These are phyloP conservation scores for Brachylomia viminalis DNA, from an alignment of 2,888 invertebrate species.

Conservation along the genomic window DNA sequence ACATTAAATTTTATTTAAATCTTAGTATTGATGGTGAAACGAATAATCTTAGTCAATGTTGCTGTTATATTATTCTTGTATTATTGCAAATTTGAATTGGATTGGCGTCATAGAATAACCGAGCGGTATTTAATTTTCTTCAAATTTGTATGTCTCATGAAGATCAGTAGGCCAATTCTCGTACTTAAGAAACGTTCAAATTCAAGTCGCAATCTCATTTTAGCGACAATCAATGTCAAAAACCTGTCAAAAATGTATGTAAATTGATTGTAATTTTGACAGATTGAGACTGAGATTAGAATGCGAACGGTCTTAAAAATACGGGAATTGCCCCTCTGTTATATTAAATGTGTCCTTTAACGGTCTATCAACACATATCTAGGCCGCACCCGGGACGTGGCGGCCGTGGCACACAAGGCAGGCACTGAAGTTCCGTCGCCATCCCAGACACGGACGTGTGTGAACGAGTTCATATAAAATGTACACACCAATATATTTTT, in stretches of 20 bases:
- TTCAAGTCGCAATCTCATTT: no score
- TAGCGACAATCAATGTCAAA: no score
- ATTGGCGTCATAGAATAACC: conserved; percentile 28
- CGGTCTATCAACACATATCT: not conserved
- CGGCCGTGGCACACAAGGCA: not conserved
- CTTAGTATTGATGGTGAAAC: conserved; percentile 40
- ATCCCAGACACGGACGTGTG: not conserved
- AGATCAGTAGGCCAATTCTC: no score
- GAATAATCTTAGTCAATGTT: conserved; percentile 53
- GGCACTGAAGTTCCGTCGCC: not conserved
- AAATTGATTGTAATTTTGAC: no score
- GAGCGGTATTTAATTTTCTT: conserved; percentile 31
- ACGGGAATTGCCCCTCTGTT: no score
- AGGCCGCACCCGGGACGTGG: not conserved
- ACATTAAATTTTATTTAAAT: conserved; percentile 41
- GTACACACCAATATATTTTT: not conserved
- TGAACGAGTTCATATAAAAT: not conserved
- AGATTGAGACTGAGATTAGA: no score
- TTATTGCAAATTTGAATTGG: conserved; percentile 42
- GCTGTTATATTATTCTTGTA: conserved; percentile 54
- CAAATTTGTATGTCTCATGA: conserved; percentile 21
- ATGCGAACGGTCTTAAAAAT: no score
- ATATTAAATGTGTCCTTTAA: not conserved
- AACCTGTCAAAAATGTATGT: no score
- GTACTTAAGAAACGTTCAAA: no score